These are phyloP conservation scores for Oophaga pumilio DNA, from an alignment of 2,113 vertebrate genomes.

Conservation along the genomic window DNA sequence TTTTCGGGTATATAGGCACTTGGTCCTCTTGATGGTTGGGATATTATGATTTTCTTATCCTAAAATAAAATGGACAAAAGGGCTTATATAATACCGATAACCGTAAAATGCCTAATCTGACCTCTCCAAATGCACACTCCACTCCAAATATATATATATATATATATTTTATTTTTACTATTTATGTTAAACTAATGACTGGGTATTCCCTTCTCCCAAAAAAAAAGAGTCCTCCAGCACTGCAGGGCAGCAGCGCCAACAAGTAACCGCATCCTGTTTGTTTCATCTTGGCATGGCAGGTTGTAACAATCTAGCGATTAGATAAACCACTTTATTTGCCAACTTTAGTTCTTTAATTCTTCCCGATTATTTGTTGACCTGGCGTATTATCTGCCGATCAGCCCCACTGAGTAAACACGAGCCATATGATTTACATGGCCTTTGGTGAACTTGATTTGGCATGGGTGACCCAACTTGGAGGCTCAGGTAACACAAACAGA, in stretches of 20 bases:
- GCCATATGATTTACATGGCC: constrained; percentile 2
- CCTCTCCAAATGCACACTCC: background rate
- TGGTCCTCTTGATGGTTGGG: constrained; percentile 79
- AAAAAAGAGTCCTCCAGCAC: too few relatives aligned
- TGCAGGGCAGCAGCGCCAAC: too few relatives aligned
- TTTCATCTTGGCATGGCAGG: too few relatives aligned
- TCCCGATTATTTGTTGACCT: background rate
- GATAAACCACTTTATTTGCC: background rate
- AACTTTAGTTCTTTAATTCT: background rate
- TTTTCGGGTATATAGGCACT: constrained; percentile 88
- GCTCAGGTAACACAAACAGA: background rate
- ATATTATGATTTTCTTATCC: constrained; percentile 78
- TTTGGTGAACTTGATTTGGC: background rate
- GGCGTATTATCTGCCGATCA: background rate
- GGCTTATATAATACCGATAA: constrained; percentile 26
- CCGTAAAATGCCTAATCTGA: background rate
- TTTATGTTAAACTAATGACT: too few relatives aligned
- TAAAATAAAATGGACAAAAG: constrained; percentile 63
- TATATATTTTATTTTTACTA: too few relatives aligned
- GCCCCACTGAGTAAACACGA: background rate
- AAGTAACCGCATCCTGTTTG: background rate
- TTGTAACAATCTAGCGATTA: background rate
- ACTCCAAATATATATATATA: too few relatives aligned
- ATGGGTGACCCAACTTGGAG: background rate
- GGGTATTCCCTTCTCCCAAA: too few relatives aligned